Base-by-base conservation (phyloP, 2,797 vertebrate genomes). In the Tokudaia muenninki region DNA sequence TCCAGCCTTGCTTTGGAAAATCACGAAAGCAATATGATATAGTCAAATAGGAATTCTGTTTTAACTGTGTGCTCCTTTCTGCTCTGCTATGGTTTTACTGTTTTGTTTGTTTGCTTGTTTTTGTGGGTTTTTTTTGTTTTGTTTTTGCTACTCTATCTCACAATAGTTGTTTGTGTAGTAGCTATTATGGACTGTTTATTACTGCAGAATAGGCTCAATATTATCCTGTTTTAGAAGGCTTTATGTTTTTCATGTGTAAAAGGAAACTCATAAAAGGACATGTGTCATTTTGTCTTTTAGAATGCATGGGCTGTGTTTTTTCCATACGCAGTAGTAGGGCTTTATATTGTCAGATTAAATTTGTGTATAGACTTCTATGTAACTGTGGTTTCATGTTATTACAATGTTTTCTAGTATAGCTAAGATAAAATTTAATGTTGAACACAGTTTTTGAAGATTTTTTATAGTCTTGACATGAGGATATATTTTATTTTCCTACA, bases 381-480 rank as follows among this genome's bases (percentile, higher is more conserved):
- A 61, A 41, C 8, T 41, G 31, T 74, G 31, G 10, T 89, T 93
- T 86, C 84, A 74, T 61, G 81, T 92, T 67, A 63, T 79, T 52
- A 19, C 3, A 87, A 0, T 91, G 77, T 92, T 87, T 87, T 57
- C 74, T 72, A 59, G 50, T 79, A 21, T 31, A 52, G 61, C 91
- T 89, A 80, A n/a, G 88, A 57, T 93, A 77, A 81, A 90, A 29
- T 78, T 89, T 84, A 84, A 59, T 50, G 41, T 65, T 96, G n/a
- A 57, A n/a, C 31, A 67, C 44, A 57, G 88, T 67, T 63, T 61
- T 77, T 65, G 17, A 6, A 83, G 29, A 55, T 89, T 52, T 72
- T 74, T 75, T 91, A 50, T 41, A 31, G 29, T 88, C 50, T 88
- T 97, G 61, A 89, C 70, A 61, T 87, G 81, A 41, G 86, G 9